A percentile compares a stretch with the other conserved stretches of the same genome.
Evolutionary conservation across 2,113 vertebrate genomes (phyloP).

Genomic region (Sialia sialis): DNA sequence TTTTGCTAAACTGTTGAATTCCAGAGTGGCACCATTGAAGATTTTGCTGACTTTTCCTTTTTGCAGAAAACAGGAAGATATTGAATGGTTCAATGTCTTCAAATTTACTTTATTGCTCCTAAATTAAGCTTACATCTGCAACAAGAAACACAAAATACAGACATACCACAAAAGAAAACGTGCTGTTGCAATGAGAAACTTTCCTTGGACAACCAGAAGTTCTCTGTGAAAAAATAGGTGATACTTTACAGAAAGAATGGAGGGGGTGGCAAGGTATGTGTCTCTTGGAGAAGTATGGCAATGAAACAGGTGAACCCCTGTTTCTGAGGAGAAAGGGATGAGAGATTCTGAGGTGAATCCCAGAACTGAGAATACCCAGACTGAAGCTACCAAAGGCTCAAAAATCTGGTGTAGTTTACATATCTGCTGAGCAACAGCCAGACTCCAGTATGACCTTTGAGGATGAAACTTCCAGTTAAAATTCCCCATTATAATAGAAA

Average conservation of each 20-base stretch:
- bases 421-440: background rate
- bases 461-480: background rate
- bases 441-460: background rate
- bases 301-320: background rate
- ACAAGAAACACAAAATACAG: background rate
- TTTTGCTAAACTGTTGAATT: background rate
- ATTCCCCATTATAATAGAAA: background rate
- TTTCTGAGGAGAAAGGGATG: no score
- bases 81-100: background rate
- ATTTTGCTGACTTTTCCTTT: background rate
- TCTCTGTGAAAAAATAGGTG: background rate
- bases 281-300: background rate
- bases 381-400: background rate
- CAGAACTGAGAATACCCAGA: background rate
- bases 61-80: background rate
- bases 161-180: background rate
- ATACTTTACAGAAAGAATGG: background rate
- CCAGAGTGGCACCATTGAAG: background rate
- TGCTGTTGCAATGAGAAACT: fast-evolving
- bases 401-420: background rate
- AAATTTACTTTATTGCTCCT: background rate
- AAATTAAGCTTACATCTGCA: background rate
- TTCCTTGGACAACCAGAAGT: background rate
- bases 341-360: background rate
- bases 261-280: fast-evolving